phyloP scores from a whole-genome alignment of 2,113 vertebrate species.

The Dissostichus mawsoni region DNA sequence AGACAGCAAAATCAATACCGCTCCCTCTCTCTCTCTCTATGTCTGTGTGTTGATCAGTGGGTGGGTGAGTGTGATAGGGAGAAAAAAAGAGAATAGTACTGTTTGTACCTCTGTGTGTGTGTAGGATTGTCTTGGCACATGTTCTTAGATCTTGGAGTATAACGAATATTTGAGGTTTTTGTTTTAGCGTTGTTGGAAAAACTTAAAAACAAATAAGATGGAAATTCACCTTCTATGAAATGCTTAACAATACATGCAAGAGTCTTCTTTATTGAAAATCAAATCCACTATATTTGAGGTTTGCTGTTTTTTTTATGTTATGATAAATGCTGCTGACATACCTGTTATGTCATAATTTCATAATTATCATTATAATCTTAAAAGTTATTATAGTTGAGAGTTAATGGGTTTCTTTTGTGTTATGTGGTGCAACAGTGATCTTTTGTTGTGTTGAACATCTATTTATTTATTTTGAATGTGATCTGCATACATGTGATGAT shows the following conservation, averaged over 20 bases:
- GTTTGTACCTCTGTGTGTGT: conserved; percentile 37
- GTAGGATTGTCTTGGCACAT: not conserved
- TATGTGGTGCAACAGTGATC: not conserved
- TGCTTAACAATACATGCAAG: not conserved
- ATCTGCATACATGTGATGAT: not conserved
- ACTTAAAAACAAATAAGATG: not conserved
- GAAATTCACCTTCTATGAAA: not conserved
- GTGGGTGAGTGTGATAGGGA: conserved; percentile 80
- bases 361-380: too few relatives aligned
- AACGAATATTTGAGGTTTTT: conserved; percentile 1
- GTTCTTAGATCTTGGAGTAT: conserved; percentile 31
- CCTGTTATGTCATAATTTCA: not conserved
- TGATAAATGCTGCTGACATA: not conserved
- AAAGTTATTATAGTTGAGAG: too few relatives aligned
- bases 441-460: not conserved
- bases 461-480: not conserved
- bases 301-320: not conserved
- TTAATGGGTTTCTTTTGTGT: not conserved
- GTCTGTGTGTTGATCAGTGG: conserved; percentile 68
- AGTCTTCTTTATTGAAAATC: not conserved
- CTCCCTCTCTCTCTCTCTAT: conserved; percentile 44
- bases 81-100: conserved; percentile 43
- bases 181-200: not conserved
- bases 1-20: conserved; percentile 88
- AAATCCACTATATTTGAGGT: not conserved